phyloP scores from a whole-genome alignment of 1,140 invertebrate species.

The Doryteuthis pealeii region DNA sequence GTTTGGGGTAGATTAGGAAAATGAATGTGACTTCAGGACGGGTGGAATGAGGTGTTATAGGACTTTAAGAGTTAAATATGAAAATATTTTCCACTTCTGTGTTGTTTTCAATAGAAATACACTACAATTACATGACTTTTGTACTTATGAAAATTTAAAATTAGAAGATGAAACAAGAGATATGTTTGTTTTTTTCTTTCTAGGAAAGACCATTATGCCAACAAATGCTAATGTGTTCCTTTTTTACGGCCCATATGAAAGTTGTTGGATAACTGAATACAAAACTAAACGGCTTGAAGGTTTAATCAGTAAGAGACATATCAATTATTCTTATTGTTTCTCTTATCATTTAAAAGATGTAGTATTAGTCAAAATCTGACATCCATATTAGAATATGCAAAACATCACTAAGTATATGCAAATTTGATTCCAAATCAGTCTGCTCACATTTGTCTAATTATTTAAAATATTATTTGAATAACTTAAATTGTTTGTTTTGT shows the following conservation, averaged over 20 bases:
- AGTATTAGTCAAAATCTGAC: not conserved
- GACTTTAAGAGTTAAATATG: no score
- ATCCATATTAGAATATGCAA: not conserved
- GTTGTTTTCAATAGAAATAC: no score
- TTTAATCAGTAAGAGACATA: slow-evolving; percentile 35
- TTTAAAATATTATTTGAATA: not conserved
- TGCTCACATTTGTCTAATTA: not conserved
- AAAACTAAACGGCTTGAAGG: slow-evolving; percentile 36
- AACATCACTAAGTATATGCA: not conserved
- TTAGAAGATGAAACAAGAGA: no score
- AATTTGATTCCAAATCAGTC: not conserved
- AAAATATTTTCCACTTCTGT: no score
- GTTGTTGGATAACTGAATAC: slow-evolving; percentile 35
- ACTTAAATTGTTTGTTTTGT: no score
- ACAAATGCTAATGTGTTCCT: slow-evolving; percentile 34
- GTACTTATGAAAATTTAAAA: no score
- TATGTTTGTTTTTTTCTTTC: not conserved
- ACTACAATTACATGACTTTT: no score
- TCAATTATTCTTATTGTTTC: no score
- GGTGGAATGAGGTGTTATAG: no score
- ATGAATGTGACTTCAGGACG: no score
- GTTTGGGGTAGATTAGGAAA: no score
- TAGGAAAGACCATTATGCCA: slow-evolving; percentile 29
- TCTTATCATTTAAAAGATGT: no score
- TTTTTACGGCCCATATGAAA: slow-evolving; percentile 44